Evolutionary conservation across 2,797 vertebrate species (phyloP), one percentile per base, ranked within the genome.

Genomic region (Avahi laniger): DNA sequence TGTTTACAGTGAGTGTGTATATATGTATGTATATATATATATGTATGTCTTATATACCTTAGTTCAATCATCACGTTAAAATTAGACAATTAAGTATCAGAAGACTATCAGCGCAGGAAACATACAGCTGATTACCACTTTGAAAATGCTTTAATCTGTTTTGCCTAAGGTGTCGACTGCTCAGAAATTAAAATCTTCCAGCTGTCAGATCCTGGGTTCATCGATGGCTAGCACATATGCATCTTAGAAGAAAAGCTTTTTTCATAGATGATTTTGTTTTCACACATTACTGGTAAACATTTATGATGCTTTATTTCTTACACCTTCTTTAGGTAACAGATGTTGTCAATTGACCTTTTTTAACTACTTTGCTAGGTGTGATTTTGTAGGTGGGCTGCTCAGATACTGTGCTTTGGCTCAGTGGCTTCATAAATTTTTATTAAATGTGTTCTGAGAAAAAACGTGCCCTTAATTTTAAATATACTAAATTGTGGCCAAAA

Each of bases 141-240:
- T 95, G 92, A 75, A 41, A 69, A 85, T 82, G 5, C 65, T 97
- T 97, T 96, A 73, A 73, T 96, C 11, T 82, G 0, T 61, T 97
- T 97, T 97, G 59, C 48, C 52, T 85, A 92, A 97, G 38, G 35
- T 97, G 97, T 97, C 75, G 73, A 87, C 96, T 94, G 95, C 14
- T 97, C 24, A 93, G 85, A 96, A 97, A 96, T 97, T 96, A 96
- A 98, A 97, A 96, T 97, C 84, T 93, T 54, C 18, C 80, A 95
- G 12, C 52, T 97, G 48, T 95, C 88, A 92, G 30, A 2, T 97
- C 97, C 83, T 91, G 18, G 85, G 65, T 7, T 95, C 59, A 54
- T 97, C 92, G 91, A 43, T 93, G 35, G 30, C 50, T 88, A 84
- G 2, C 1, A 96, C 61, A 79, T 79, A 83, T 4, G 63, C 20